These are phyloP conservation scores for Onychostoma macrolepis DNA, from an alignment of 2,113 vertebrate species.

Conservation along the genomic window DNA sequence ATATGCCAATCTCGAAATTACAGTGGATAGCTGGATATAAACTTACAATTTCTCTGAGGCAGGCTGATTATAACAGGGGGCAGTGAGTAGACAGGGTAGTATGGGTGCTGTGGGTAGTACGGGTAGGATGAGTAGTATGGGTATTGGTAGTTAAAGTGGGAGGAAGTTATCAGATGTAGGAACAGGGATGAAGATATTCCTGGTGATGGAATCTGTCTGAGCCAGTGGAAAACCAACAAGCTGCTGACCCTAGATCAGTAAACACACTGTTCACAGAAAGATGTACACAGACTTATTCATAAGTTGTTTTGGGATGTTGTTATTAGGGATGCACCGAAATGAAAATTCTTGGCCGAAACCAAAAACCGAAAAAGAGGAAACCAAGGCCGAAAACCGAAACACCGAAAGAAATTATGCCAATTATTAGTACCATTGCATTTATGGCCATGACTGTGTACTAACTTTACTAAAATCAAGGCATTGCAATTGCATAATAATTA, in stretches of 20 bases:
- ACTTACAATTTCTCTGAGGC: conserved; percentile 4
- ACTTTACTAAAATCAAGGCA: no score
- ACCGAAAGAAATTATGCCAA: no score
- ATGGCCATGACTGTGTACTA: no score
- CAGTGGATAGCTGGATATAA: neutral
- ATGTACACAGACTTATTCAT: neutral
- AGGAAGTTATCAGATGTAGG: neutral
- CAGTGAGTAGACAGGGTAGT: conserved; percentile 15
- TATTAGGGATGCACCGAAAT: no score
- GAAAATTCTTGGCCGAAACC: no score
- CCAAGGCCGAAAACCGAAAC: no score
- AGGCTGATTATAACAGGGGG: conserved; percentile 40
- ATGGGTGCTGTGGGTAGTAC: neutral
- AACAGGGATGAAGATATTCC: conserved; percentile 34
- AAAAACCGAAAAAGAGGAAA: no score
- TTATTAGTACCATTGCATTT: no score
- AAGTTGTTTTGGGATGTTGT: neutral
- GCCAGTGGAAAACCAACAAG: neutral
- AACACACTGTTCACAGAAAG: neutral
- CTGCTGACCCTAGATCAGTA: neutral
- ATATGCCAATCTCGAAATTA: neutral
- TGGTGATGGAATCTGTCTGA: neutral
- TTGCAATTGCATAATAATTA: no score
- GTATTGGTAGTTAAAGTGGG: neutral
- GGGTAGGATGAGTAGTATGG: neutral